Evolutionary conservation across 2,888 invertebrate genomes (phyloP), one percentile per base, ranked within the genome.

Genomic region (Nasonovia ribisnigri): DNA sequence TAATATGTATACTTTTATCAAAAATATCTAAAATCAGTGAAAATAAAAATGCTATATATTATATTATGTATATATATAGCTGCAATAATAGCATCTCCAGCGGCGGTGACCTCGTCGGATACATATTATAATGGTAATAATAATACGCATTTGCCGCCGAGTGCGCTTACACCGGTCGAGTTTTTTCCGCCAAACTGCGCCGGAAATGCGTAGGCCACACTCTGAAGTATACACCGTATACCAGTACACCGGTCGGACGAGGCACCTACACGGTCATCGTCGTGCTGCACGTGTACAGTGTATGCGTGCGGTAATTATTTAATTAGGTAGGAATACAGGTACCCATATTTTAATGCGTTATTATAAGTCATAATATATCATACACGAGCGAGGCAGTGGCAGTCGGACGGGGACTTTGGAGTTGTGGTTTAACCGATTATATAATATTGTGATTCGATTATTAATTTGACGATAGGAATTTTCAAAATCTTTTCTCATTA

Each of bases 191-290:
- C 43, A n/a, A 43, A 57, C 57, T 43, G 42, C 54, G n/a, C 57
- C 89, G 89, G 89, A 89, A 89, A 89, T 36, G 89, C 89, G 89
- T 89, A 89, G 89, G 89, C 57, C 43, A 86, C 36, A 77, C 77
- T 42, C 36, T 77, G 77, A 36, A 20, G 77, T 77, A 77, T 67
- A 67, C 67, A n/a, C n/a, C n/a, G 29, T 67, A 67, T 42, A 54
- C 42, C 29, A 57, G 57, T 42, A 43, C 57, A 57, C 42, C 26
- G 88, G 29, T 42, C 26, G 20, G 57, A 89, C 29, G 43, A n/a
- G 36, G 89, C 89, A 36, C 89, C 89, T 89, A 89, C 57, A 89
- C 48, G 57, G 42, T 57, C 57, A 29, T 89, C 43, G 13, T 77
- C 20, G 36, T 42, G 77, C 36, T 24, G 36, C 36, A 77, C 77